Evolutionary conservation across 2,888 invertebrate species (phyloP), one percentile per base, ranked within the genome.

Genomic region (Leucophora obtusa): DNA sequence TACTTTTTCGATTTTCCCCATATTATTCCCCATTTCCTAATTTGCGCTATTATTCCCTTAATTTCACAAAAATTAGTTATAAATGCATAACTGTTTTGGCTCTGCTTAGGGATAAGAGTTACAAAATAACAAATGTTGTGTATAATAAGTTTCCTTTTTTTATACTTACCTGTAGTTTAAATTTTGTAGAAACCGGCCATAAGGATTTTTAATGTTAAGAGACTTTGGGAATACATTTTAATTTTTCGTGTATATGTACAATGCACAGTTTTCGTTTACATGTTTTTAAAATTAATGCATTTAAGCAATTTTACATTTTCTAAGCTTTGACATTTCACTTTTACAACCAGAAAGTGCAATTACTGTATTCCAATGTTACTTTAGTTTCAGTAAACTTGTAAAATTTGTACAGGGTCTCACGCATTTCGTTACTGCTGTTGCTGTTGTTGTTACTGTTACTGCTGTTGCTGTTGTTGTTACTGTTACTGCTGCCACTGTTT

Each of bases 401-500:
- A 10, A 24, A 21, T 62, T 69, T 38, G 65, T 24, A 47, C 24
- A 38, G 59, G 62, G 50, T 59, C 53, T 70, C 33, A 79, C 65
- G 75, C 79, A 79, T 18, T 79, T 17, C 53, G 56, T 51, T 56
- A 33, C 53, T 51, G n/a, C n/a, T 53, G 47, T 18, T 51, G 11
- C 15, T 60, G 21, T 51, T 63, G 56, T 47, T 18, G 8, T 33
- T 79, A n/a, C n/a, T 21, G 21, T 21, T 21, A 4, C 21, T 21
- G 21, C 21, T 21, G 21, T 21, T 21, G 4, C 21, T 21, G 21
- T 51, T 63, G 56, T 47, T 18, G 8, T 33, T 79, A n/a, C n/a
- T 21, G 21, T 21, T 21, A 4, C 21, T 21, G 21, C 21, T 21
- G 21, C 4, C 4, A 21, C 21, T 21, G 21, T 21, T 21, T 21